Evolutionary conservation across 2,888 invertebrate species (phyloP), one percentile per base, ranked within the genome.

Genomic region (Zele albiditarsus): DNA sequence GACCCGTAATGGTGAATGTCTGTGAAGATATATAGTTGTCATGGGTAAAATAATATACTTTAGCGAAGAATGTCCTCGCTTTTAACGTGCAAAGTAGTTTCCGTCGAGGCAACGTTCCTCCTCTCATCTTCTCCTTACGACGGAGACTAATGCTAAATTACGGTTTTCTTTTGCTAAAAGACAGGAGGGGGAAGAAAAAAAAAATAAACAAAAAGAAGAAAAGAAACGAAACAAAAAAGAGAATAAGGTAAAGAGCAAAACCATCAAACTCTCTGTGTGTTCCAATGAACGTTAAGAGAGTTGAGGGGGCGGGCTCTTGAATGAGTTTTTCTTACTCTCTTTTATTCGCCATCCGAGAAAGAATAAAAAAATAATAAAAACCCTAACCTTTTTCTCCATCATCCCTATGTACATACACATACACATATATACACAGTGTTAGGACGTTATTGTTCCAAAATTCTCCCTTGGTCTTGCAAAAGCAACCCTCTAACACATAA

Each of bases 261-360:
- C 46, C 60, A 69, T 73, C 49, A 57, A 42, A 66, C 65, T 31
- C 53, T 53, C 53, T 4, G 53, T 8, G 60, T 20, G 28, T 23
- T 49, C n/a, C 60, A 60, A 53, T 49, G 23, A 67, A 57, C 23
- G 14, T 58, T 49, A 12, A 38, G 38, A 8, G 31, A n/a, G n/a
- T n/a, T 31, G 31, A 8, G 5, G 2, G 46, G 31, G 60, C 46
- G 25, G 67, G 8, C 10, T n/a, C 70, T 63, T 81, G 80, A 84
- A 82, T 82, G 83, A 81, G 81, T 80, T 75, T 80, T 70, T 71
- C 71, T 72, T 23, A 33, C 5, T 20, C 23, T 38, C 38, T 38
- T 33, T 38, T 63, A 20, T 63, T 53, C 53, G 6, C 53, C 53
- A 8, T 6, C 53, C 53, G 3, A 53, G 20, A 38, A 38, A 38